Evolutionary conservation across 2,113 vertebrate species (phyloP).

Genomic region (Himantopus leucocephalus): DNA sequence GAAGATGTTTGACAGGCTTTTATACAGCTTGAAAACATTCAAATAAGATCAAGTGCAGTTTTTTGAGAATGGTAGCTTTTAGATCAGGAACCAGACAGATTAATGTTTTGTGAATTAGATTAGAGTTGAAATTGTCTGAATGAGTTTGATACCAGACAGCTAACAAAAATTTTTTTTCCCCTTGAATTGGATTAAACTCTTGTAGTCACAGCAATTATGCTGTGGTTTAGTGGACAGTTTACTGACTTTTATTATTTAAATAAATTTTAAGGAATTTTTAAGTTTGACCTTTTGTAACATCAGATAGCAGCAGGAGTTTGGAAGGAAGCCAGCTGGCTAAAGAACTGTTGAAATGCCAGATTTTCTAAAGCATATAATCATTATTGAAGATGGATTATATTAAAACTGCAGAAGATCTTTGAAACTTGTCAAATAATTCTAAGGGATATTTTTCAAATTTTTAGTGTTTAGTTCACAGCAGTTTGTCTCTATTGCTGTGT

Average conservation of each 20-base stretch:
- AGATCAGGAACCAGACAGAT: conserved; percentile 55
- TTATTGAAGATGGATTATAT: not conserved
- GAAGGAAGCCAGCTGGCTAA: not conserved
- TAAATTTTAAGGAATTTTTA: conserved; percentile 53
- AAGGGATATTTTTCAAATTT: not conserved
- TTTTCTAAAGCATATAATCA: not conserved
- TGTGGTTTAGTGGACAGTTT: conserved; percentile 20
- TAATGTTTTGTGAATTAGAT: conserved; percentile 63
- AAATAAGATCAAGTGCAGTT: not conserved
- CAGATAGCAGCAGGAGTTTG: conserved; percentile 5
- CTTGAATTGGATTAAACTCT: conserved; percentile 58
- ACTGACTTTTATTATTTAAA: conserved; percentile 33
- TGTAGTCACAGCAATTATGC: conserved; percentile 28
- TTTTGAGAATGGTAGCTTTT: conserved; percentile 35
- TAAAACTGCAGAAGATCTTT: not conserved
- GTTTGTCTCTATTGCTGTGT: not conserved
- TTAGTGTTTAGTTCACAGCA: not conserved
- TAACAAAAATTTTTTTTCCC: not conserved
- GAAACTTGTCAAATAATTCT: not conserved
- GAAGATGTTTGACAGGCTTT: not conserved
- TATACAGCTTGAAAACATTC: not conserved
- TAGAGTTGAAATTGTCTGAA: conserved; percentile 58
- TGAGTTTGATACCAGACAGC: conserved; percentile 50
- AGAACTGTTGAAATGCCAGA: not conserved
- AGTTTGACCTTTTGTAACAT: conserved; percentile 34